Percentiles rank a stretch among this genome's conserved stretches.
Evolutionary conservation across 2,888 invertebrate species (phyloP).

Genomic region (Drosophila tripunctata): DNA sequence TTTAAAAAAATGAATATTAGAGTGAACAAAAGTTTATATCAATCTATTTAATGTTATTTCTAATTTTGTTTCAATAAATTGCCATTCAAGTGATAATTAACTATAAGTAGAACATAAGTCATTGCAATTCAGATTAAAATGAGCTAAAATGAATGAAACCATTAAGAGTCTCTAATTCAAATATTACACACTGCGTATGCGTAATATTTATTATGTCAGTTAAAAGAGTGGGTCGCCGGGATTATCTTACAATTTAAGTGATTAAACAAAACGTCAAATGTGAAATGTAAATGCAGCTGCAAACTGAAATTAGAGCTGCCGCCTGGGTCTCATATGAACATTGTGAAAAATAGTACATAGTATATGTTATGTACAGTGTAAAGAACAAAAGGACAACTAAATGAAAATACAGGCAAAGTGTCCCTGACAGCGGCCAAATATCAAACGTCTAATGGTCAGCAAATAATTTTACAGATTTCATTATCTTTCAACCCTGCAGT

Average conservation of each 20-base stretch:
- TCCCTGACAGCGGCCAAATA: background rate
- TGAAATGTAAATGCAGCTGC: conserved; percentile 49
- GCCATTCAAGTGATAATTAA: too few relatives aligned
- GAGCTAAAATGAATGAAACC: background rate
- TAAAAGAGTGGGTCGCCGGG: conserved; percentile 5
- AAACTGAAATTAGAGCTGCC: conserved; percentile 34
- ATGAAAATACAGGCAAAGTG: background rate
- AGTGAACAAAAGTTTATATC: too few relatives aligned
- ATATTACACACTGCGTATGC: conserved; percentile 3
- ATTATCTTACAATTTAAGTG: conserved; percentile 68
- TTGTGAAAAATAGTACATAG: background rate
- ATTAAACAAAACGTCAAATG: conserved; percentile 41
- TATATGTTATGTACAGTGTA: background rate
- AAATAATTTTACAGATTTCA: conserved; percentile 40
- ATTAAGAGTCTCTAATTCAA: background rate
- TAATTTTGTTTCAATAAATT: too few relatives aligned
- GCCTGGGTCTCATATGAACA: conserved; percentile 7
- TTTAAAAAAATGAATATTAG: too few relatives aligned
- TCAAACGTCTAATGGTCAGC: conserved; percentile 10
- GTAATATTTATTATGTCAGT: conserved; percentile 15
- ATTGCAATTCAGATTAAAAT: too few relatives aligned
- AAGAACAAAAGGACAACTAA: conserved; percentile 7
- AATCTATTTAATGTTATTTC: too few relatives aligned
- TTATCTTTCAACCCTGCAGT: conserved; percentile 39
- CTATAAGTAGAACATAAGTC: too few relatives aligned